Evolutionary conservation across 35 echinoderm and acorn worm species (phyloP), one percentile per base, ranked within the genome.

Genomic region (Stichopus chloronotus): DNA sequence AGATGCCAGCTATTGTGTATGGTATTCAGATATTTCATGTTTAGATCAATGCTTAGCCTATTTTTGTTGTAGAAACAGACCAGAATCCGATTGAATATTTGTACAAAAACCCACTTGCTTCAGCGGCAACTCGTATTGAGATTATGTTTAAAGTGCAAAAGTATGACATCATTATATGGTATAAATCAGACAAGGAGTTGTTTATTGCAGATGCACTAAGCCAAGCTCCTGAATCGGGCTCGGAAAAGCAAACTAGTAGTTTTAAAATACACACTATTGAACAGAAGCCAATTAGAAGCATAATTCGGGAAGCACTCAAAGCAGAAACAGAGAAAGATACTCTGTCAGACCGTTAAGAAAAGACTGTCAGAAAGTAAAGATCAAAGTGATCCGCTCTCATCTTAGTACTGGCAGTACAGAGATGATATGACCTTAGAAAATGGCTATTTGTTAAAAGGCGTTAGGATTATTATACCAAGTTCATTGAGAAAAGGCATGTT

Each of bases 1-100:
- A 93, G 53, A 93, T 88, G 92, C 52, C 88, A 19, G 60, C 92
- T 9, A 93, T 93, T 58, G 72, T 76, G 55, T 93, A 25, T 72
- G 24, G 83, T 74, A 21, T 5, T 9, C 20, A 63, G 25, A 76
- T 82, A 20, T 93, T 93, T 86, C 79, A 93, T 55, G 58, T 87
- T 0, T 72, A 93, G 20, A 85, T 93, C 11, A 87, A 87, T 93
- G 82, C 53, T 3, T 60, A 59, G 17, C 21, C 57, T 63, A 78
- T 68, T 81, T 25, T 93, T 21, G 11, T 14, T 52, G 92, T 93
- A 25, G 60, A 69, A 87, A 86, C 57, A 72, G 92, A 93, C 22
- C 81, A 93, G 13, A 86, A 93, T 74, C 92, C 92, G 11, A 63
- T 93, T 22, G n/a, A 93, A 72, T 71, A 8, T 14, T 71, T 93